These are phyloP conservation scores for Ctena decussata DNA, from an alignment of 2,888 invertebrate species.

Conservation along the genomic window DNA sequence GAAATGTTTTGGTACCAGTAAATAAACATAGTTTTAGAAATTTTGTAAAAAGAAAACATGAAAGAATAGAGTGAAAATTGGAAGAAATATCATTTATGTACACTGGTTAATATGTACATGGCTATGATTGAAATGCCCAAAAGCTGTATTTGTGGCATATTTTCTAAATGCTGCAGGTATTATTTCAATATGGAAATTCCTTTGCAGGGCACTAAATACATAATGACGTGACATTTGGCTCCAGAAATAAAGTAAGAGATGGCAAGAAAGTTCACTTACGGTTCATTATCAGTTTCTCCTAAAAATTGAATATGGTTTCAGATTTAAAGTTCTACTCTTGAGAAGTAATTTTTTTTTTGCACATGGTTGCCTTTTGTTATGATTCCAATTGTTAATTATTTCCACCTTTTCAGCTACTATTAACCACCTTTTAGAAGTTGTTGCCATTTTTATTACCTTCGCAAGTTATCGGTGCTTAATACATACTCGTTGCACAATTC, in stretches of 20 bases:
- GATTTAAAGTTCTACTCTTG: neutral
- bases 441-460: neutral
- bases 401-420: neutral
- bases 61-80: too few species aligned
- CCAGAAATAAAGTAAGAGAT: neutral
- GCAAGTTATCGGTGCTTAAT: neutral
- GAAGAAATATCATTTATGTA: too few species aligned
- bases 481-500: conserved; percentile 1
- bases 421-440: neutral
- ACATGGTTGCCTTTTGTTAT: neutral
- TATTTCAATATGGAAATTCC: too few species aligned
- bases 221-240: conserved; percentile 49
- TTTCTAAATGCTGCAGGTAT: too few species aligned
- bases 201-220: conserved; percentile 62
- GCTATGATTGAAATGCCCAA: too few species aligned
- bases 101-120: too few species aligned
- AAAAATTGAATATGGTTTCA: neutral
- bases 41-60: too few species aligned
- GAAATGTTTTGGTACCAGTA: too few species aligned
- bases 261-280: neutral
- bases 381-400: neutral
- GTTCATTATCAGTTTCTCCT: neutral
- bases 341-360: neutral
- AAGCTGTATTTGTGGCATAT: too few species aligned
- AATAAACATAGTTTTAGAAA: too few species aligned